Conservation (phyloP, 2,797 vertebrate species). For the Pangasius sanitwongsei region DNA sequence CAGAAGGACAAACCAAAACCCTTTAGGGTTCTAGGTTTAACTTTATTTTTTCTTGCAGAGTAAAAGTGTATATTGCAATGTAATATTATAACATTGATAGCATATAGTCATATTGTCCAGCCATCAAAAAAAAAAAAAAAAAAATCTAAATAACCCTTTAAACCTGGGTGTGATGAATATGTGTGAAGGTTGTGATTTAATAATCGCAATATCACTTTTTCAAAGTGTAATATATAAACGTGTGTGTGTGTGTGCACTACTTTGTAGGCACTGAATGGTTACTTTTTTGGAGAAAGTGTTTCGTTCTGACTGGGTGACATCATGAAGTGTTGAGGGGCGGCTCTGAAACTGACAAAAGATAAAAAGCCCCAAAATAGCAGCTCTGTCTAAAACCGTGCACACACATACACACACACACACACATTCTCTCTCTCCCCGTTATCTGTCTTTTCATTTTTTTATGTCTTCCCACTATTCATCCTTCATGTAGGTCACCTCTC, state of each 20-base stretch:
- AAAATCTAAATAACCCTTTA: background rate
- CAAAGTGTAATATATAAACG: background rate
- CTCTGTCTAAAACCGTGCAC: slow-evolving; percentile 36
- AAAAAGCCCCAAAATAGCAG: slow-evolving; percentile 74
- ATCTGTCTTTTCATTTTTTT: slow-evolving; percentile 16
- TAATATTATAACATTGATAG: background rate
- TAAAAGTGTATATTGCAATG: too few species aligned
- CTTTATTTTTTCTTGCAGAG: too few species aligned
- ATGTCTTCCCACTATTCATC: slow-evolving; percentile 14
- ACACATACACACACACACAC: slow-evolving; percentile 37
- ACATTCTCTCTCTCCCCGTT: background rate
- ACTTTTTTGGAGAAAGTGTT: slow-evolving; percentile 15
- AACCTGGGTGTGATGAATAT: fast-evolving
- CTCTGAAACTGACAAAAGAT: slow-evolving; percentile 62
- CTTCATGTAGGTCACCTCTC: slow-evolving; percentile 46
- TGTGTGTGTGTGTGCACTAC: background rate
- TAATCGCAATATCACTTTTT: too few species aligned
- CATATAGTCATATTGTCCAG: too few species aligned
- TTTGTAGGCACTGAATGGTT: background rate
- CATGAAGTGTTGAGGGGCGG: slow-evolving; percentile 63
- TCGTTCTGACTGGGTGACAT: slow-evolving; percentile 40
- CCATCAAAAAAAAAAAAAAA: too few species aligned
- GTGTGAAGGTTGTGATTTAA: background rate
- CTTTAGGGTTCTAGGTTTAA: too few species aligned
- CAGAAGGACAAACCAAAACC: background rate